Conservation (phyloP, 2,797 vertebrate species). For the Naso thynnoides region DNA sequence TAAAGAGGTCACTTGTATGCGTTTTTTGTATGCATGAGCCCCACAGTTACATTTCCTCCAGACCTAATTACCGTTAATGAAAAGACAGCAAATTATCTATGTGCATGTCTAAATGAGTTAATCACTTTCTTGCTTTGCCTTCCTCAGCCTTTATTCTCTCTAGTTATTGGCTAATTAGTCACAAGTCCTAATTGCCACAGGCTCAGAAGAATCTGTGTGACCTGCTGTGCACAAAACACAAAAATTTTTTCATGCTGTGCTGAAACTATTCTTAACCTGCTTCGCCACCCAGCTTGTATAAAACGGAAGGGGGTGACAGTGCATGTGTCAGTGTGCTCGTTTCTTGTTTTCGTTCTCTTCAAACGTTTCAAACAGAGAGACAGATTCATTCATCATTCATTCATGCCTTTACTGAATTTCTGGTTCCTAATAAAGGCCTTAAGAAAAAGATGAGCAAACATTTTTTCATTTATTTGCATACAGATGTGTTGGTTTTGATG, state of each 20-base stretch:
- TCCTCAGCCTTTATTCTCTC: slow-evolving; percentile 63
- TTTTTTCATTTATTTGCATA: neutral
- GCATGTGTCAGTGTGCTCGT: fast-evolving
- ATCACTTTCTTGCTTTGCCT: slow-evolving; percentile 57
- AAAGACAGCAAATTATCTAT: slow-evolving; percentile 61
- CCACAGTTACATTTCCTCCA: slow-evolving; percentile 41
- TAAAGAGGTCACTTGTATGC: slow-evolving; percentile 39
- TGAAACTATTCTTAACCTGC: slow-evolving; percentile 55
- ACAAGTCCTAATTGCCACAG: slow-evolving; percentile 58
- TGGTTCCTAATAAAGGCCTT: slow-evolving; percentile 34
- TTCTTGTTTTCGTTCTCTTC: slow-evolving; percentile 4
- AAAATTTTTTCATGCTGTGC: slow-evolving; percentile 27
- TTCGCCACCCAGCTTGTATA: slow-evolving; percentile 34
- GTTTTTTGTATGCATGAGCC: slow-evolving; percentile 18
- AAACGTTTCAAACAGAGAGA: slow-evolving; percentile 42
- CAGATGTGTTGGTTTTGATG: neutral
- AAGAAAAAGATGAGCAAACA: slow-evolving; percentile 13
- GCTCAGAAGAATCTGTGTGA: slow-evolving; percentile 53
- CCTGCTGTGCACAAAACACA: slow-evolving; percentile 45
- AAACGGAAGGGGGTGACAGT: neutral
- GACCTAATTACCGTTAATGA: slow-evolving; percentile 64
- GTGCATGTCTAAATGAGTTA: slow-evolving; percentile 62
- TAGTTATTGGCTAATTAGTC: slow-evolving; percentile 71
- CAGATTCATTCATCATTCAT: slow-evolving; percentile 35
- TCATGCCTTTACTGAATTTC: slow-evolving; percentile 13